Percentiles rank a stretch among this genome's conserved stretches.
Evolutionary conservation across 2,797 vertebrate species (phyloP).

Genomic region (Rhynchonycteris naso): DNA sequence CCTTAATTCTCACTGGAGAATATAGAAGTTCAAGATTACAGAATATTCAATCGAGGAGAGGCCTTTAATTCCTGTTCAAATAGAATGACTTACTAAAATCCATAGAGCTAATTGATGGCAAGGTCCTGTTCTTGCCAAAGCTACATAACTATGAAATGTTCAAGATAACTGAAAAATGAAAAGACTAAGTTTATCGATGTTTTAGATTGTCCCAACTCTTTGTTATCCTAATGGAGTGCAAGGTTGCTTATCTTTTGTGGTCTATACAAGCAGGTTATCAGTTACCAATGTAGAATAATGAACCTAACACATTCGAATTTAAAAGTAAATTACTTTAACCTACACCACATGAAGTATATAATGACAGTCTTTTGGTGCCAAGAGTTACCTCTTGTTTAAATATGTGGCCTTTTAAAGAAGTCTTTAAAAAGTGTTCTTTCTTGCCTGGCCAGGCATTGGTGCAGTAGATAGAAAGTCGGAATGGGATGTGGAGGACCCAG

Average conservation of each 20-base stretch:
- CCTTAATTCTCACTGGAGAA: not conserved
- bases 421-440: not conserved
- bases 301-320: not conserved
- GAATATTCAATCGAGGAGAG: not conserved
- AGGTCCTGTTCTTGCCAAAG: not conserved
- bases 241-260: not conserved
- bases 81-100: conserved; percentile 1
- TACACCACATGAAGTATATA: not conserved
- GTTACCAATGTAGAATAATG: not conserved
- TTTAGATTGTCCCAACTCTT: not conserved
- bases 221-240: not conserved
- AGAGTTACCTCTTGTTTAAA: not conserved
- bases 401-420: not conserved
- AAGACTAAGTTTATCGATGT: not conserved
- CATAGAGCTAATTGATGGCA: not conserved
- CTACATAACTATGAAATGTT: not conserved
- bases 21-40: not conserved
- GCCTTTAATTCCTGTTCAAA: not conserved
- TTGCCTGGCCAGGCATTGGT: too few relatives aligned
- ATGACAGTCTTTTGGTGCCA: not conserved
- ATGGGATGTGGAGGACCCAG: too few relatives aligned
- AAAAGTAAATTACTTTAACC: not conserved
- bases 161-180: not conserved
- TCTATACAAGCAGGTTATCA: not conserved
- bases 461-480: too few relatives aligned